Percentiles rank a stretch among this genome's conserved stretches.
phyloP scores from a whole-genome alignment of 2,888 invertebrate species.

The Chrysodeixis includens region DNA sequence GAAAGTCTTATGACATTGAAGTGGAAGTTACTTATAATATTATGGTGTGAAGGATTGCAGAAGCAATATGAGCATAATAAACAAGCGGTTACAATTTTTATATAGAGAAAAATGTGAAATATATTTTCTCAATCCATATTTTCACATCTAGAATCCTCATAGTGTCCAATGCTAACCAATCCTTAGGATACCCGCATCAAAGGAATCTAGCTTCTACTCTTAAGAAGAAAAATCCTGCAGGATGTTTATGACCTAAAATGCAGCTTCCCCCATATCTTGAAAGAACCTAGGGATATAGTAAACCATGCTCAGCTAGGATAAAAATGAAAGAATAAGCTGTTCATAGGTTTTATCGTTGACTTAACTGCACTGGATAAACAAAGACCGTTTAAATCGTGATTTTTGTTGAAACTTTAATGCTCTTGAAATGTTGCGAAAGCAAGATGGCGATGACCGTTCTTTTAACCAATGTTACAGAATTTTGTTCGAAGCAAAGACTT shows the following conservation, averaged over 20 bases:
- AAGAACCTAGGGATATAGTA: slow-evolving; percentile 37
- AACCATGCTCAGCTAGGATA: slow-evolving; percentile 9
- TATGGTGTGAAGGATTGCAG: too few relatives aligned
- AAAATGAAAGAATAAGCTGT: slow-evolving; percentile 16
- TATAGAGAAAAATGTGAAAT: too few relatives aligned
- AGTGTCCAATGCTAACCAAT: not conserved
- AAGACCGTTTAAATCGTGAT: not conserved
- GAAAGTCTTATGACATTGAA: too few relatives aligned
- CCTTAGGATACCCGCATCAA: slow-evolving; percentile 3
- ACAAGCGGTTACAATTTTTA: too few relatives aligned
- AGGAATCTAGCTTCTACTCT: slow-evolving; percentile 13
- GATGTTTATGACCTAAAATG: slow-evolving; percentile 44
- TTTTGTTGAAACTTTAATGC: not conserved
- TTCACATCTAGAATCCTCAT: not conserved
- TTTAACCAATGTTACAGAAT: too few relatives aligned
- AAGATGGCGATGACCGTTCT: too few relatives aligned
- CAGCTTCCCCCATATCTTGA: slow-evolving; percentile 24
- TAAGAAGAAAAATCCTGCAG: slow-evolving; percentile 40
- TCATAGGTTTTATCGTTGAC: slow-evolving; percentile 29
- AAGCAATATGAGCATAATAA: too few relatives aligned
- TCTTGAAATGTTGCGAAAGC: too few relatives aligned
- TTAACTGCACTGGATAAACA: not conserved
- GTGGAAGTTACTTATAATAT: too few relatives aligned
- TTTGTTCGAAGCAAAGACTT: too few relatives aligned
- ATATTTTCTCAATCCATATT: too few relatives aligned